Evolutionary conservation across 2,113 vertebrate species (phyloP).

Genomic region (Carassius auratus): DNA sequence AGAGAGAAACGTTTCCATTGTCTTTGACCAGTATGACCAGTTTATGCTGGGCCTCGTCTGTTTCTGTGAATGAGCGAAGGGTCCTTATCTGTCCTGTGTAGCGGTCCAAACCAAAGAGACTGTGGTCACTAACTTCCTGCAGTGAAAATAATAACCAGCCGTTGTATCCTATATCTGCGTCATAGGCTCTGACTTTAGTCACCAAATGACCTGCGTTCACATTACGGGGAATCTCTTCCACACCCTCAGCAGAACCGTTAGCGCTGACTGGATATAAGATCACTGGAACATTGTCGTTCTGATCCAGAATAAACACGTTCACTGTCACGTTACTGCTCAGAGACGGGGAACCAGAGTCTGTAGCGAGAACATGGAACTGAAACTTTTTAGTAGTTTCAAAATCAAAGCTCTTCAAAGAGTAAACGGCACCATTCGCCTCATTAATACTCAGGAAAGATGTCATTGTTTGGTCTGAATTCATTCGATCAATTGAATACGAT

Average conservation of each 20-base stretch:
- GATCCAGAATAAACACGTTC: conserved; percentile 35
- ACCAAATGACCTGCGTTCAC: conserved; percentile 69
- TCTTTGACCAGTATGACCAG: conserved; percentile 68
- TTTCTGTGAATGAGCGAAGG: conserved; percentile 67
- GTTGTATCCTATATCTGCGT: conserved; percentile 73
- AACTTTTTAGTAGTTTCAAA: conserved; percentile 73
- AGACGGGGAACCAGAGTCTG: conserved; percentile 61
- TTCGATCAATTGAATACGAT: conserved; percentile 65
- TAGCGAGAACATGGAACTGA: conserved; percentile 68
- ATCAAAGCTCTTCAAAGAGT: conserved; percentile 70
- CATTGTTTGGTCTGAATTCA: conserved; percentile 43
- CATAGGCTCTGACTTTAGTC: conserved; percentile 72
- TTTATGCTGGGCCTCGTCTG: conserved; percentile 66
- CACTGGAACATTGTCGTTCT: conserved; percentile 69
- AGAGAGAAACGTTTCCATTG: conserved; percentile 70
- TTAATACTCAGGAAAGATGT: conserved; percentile 73
- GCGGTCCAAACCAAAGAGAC: conserved; percentile 68
- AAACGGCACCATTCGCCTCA: conserved; percentile 66
- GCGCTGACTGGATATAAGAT: conserved; percentile 71
- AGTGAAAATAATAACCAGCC: conserved; percentile 72
- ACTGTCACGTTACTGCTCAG: conserved; percentile 34
- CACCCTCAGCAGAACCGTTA: conserved; percentile 68
- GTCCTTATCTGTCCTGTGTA: conserved; percentile 71
- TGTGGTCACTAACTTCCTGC: conserved; percentile 66
- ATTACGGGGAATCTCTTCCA: conserved; percentile 69